phyloP scores from a whole-genome alignment of 1,140 invertebrate genomes.

The Neuroterus valhalla region DNA sequence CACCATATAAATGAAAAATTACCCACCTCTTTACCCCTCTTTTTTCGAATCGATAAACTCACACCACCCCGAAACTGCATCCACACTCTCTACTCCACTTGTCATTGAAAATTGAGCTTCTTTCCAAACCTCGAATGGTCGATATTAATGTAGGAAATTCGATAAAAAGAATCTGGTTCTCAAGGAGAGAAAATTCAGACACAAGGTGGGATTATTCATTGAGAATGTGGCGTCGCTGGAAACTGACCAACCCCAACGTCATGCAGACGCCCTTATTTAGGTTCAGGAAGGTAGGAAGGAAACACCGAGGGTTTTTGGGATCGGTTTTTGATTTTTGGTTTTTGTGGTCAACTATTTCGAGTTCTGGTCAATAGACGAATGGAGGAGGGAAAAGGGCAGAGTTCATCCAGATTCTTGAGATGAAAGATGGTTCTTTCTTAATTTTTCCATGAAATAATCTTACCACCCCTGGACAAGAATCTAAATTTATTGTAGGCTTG shows the following conservation, averaged over 20 bases:
- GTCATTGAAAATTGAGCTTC: too few relatives aligned
- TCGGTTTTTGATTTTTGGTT: not conserved
- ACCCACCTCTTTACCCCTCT: too few relatives aligned
- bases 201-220: not conserved
- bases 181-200: not conserved
- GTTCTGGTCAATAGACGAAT: conserved; percentile 19
- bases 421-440: not conserved
- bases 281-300: conserved; percentile 24
- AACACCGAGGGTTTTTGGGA: not conserved
- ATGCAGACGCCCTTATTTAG: conserved; percentile 27
- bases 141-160: too few relatives aligned
- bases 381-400: not conserved
- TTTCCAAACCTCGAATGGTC: too few relatives aligned
- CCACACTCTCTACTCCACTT: too few relatives aligned
- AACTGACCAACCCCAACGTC: conserved; percentile 22
- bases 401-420: not conserved
- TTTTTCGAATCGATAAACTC: too few relatives aligned
- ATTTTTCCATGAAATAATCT: not conserved
- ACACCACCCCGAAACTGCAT: too few relatives aligned
- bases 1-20: not conserved
- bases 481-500: not conserved
- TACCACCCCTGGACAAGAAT: not conserved
- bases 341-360: not conserved
- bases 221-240: conserved; percentile 9
- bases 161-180: too few relatives aligned